Evolutionary conservation across 2,797 vertebrate species (phyloP).

Genomic region (Sus cebifrons): DNA sequence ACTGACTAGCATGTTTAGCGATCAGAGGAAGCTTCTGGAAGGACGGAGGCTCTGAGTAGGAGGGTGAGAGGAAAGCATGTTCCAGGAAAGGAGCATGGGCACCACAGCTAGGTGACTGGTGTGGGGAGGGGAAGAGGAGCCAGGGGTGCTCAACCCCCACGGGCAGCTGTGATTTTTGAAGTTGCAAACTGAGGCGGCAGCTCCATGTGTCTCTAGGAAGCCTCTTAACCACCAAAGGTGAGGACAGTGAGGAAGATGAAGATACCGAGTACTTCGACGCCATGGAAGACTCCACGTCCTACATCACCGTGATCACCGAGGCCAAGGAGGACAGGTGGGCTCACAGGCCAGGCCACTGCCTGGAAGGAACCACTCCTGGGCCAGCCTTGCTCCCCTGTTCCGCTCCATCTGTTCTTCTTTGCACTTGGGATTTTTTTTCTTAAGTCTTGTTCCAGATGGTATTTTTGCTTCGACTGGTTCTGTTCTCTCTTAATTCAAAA

Average conservation of each 20-base stretch:
- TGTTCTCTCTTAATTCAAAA: neutral
- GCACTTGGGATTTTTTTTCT: neutral
- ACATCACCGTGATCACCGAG: conserved; percentile 98
- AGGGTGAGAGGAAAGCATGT: neutral
- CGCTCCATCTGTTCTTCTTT: neutral
- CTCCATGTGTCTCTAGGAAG: conserved; percentile 65
- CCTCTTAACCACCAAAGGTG: conserved; percentile 91
- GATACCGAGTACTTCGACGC: conserved; percentile 99
- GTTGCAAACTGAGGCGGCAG: neutral
- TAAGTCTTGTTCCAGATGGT: neutral
- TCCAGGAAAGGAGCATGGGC: neutral
- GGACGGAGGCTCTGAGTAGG: neutral
- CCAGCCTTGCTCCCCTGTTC: neutral
- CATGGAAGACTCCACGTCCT: conserved; percentile 98
- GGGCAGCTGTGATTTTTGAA: fast-evolving
- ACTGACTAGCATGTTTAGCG: neutral
- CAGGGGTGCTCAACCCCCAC: neutral
- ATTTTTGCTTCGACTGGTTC: neutral
- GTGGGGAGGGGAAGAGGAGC: neutral
- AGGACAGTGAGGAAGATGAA: conserved; percentile 99
- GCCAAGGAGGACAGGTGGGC: conserved; percentile 95
- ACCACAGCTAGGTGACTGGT: neutral
- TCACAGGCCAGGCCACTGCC: conserved; percentile 87
- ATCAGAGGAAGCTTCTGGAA: neutral
- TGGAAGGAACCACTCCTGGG: conserved; percentile 87